phyloP scores from a whole-genome alignment of 2,113 vertebrate species.

The Lucifuga dentata region DNA sequence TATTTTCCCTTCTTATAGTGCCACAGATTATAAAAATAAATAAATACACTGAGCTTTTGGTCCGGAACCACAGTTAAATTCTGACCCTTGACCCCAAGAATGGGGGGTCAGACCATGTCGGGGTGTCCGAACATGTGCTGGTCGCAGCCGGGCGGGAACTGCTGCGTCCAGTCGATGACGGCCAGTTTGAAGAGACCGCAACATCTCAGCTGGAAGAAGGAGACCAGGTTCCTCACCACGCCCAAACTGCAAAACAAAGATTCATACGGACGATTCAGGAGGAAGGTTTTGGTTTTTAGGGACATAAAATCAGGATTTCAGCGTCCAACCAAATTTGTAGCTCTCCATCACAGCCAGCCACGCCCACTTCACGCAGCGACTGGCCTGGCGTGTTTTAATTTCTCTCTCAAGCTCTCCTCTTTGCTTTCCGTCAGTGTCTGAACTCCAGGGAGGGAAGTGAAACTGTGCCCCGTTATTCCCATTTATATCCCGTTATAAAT shows the following conservation, averaged over 20 bases:
- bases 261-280: too few species aligned
- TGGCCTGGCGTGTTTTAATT: too few species aligned
- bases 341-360: too few species aligned
- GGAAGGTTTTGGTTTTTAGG: too few species aligned
- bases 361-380: too few species aligned
- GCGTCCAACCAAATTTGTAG: too few species aligned
- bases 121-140: conserved; percentile 79
- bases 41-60: conserved; percentile 74
- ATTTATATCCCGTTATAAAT: too few species aligned
- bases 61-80: conserved; percentile 45
- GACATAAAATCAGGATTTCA: too few species aligned
- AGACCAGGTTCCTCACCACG: conserved; percentile 89
- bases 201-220: conserved; percentile 93
- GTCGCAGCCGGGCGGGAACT: conserved; percentile 82
- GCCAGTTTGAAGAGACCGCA: conserved; percentile 90
- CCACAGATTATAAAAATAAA: conserved; percentile 64
- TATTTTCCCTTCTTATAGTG: conserved; percentile 26
- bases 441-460: too few species aligned
- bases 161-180: conserved; percentile 91
- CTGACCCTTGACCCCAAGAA: conserved; percentile 39
- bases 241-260: conserved; percentile 89
- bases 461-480: too few species aligned
- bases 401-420: too few species aligned
- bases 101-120: conserved; percentile 84
- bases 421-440: too few species aligned